A percentile compares a stretch with the other conserved stretches of the same genome.
Evolutionary conservation across 2,888 invertebrate genomes (phyloP).

Genomic region (Temnothorax ravouxi): DNA sequence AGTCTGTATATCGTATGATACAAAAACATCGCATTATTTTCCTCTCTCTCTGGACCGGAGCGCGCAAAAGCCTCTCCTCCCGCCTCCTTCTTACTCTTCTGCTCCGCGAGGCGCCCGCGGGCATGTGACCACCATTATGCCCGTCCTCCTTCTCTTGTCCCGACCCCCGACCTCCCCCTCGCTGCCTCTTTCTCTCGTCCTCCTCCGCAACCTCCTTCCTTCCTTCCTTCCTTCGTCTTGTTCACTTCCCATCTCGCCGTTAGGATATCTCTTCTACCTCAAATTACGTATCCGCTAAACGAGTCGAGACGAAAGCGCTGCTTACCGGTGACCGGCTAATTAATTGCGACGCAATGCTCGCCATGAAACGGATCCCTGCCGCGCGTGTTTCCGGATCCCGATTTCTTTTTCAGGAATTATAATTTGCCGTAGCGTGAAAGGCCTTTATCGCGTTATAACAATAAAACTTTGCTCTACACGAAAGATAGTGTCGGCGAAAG

Average conservation of each 20-base stretch:
- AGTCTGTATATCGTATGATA: slow-evolving; percentile 84
- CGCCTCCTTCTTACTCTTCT: slow-evolving; percentile 70
- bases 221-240: slow-evolving; percentile 52
- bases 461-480: neutral
- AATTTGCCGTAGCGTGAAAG: neutral
- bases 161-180: slow-evolving; percentile 65
- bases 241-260: slow-evolving; percentile 49
- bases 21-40: slow-evolving; percentile 85
- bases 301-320: slow-evolving; percentile 63
- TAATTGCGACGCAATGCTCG: slow-evolving; percentile 57
- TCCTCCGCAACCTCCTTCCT: slow-evolving; percentile 57
- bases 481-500: neutral
- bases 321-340: slow-evolving; percentile 57
- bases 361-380: neutral
- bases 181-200: slow-evolving; percentile 42
- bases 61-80: slow-evolving; percentile 21
- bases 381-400: slow-evolving; percentile 8
- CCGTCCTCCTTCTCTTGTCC: slow-evolving; percentile 69
- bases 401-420: neutral
- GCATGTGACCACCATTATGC: slow-evolving; percentile 83
- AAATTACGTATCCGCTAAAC: slow-evolving; percentile 72
- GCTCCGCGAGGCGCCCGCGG: slow-evolving; percentile 74
- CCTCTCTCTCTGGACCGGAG: slow-evolving; percentile 67
- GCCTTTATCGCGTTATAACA: neutral
- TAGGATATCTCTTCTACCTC: slow-evolving; percentile 84